These are phyloP conservation scores for Muscidifurax raptorellus DNA, from an alignment of 1,140 invertebrate species.

Conservation along the genomic window DNA sequence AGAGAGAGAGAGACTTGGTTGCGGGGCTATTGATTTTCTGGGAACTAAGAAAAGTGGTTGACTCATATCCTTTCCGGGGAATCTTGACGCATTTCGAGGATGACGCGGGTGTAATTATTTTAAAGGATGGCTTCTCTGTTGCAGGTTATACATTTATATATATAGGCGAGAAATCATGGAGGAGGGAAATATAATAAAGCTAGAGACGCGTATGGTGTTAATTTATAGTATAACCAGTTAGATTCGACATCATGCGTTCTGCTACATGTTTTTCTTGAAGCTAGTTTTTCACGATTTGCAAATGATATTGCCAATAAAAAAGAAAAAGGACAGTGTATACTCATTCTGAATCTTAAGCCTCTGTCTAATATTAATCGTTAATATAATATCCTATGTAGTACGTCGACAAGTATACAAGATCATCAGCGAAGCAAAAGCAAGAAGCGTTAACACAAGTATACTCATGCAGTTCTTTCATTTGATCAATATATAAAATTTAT, in stretches of 20 bases:
- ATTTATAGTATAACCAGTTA: background rate
- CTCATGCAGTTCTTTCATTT: constrained; percentile 38
- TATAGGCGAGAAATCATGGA: too few species aligned
- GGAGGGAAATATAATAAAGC: background rate
- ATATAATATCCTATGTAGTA: background rate
- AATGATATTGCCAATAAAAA: background rate
- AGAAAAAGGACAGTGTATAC: background rate
- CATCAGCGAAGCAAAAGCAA: constrained; percentile 13
- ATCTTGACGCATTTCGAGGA: background rate
- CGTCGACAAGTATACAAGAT: background rate
- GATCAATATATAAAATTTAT: constrained; percentile 22
- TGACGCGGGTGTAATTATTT: background rate
- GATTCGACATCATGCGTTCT: background rate
- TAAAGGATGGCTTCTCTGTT: background rate
- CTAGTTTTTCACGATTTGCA: background rate
- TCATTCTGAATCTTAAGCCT: background rate
- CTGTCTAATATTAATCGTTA: background rate
- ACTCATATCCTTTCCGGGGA: background rate
- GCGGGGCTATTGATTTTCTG: background rate
- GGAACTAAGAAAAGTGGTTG: background rate
- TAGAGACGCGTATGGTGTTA: background rate
- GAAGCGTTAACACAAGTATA: background rate
- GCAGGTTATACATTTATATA: too few species aligned
- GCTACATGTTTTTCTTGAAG: background rate
- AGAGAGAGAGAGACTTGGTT: too few species aligned